Conservation (phyloP, 2,113 vertebrate genomes). For the Elanoides forficatus region DNA sequence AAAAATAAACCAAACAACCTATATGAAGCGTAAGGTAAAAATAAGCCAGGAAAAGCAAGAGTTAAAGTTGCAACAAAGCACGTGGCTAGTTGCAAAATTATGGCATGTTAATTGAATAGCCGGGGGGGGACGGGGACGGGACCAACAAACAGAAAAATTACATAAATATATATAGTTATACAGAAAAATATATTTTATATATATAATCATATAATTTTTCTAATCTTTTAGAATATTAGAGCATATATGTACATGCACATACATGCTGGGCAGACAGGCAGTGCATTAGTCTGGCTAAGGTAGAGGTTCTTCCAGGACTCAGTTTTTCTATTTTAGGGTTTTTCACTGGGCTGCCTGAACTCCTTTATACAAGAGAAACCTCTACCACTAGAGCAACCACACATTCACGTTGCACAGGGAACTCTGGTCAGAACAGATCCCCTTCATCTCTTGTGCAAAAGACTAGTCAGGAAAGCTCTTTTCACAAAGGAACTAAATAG, state of each 20-base stretch:
- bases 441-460: neutral
- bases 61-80: neutral
- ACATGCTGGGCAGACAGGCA: neutral
- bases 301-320: neutral
- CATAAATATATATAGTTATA: neutral
- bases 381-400: neutral
- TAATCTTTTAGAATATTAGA: neutral
- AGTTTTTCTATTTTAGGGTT: neutral
- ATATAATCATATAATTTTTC: neutral
- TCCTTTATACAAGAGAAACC: neutral
- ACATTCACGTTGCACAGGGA: neutral
- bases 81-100: neutral
- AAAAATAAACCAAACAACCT: neutral
- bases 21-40: neutral
- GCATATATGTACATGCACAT: neutral
- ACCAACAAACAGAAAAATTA: neutral
- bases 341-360: neutral
- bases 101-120: neutral
- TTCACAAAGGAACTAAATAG: neutral
- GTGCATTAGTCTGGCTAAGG: neutral
- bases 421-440: neutral
- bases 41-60: neutral
- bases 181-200: neutral
- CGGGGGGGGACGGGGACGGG: accelerated
- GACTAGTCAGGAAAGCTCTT: neutral